Evolutionary conservation across 1,140 invertebrate species (phyloP).

Genomic region (Meloidogyne chitwoodi): DNA sequence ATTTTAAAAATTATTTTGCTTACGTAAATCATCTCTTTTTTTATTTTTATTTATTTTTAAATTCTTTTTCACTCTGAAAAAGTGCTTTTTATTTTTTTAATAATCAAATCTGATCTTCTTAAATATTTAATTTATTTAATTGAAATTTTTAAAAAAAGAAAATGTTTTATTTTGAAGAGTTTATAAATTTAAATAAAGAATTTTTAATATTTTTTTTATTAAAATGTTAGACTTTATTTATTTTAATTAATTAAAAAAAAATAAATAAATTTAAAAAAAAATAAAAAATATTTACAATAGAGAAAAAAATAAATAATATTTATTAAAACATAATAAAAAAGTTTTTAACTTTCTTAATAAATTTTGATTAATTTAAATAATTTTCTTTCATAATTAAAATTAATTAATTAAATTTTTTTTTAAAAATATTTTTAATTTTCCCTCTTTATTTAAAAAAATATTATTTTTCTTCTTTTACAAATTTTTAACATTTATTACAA

Average conservation of each 20-base stretch:
- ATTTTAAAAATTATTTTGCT: neutral
- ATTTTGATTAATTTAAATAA: too few species aligned
- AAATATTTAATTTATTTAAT: neutral
- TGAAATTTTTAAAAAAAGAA: neutral
- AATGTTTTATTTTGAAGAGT: too few species aligned
- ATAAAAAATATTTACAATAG: too few species aligned
- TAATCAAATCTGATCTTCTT: neutral
- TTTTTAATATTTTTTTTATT: too few species aligned
- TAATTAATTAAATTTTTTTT: neutral
- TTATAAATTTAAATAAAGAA: too few species aligned
- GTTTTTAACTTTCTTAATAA: too few species aligned
- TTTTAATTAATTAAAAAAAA: too few species aligned
- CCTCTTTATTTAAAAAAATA: neutral
- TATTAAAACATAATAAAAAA: too few species aligned
- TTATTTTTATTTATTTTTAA: neutral
- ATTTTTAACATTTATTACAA: neutral
- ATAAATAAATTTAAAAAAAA: too few species aligned
- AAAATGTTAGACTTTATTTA: too few species aligned
- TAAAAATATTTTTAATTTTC: neutral
- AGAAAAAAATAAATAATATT: too few species aligned
- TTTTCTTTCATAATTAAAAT: too few species aligned
- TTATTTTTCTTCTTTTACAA: neutral
- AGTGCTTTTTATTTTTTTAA: neutral
- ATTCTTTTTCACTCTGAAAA: neutral
- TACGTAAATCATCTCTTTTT: neutral